A percentile compares a stretch with the other conserved stretches of the same genome.
Conservation (phyloP, 1,140 invertebrate genomes). For the Phymastichus coffea region DNA sequence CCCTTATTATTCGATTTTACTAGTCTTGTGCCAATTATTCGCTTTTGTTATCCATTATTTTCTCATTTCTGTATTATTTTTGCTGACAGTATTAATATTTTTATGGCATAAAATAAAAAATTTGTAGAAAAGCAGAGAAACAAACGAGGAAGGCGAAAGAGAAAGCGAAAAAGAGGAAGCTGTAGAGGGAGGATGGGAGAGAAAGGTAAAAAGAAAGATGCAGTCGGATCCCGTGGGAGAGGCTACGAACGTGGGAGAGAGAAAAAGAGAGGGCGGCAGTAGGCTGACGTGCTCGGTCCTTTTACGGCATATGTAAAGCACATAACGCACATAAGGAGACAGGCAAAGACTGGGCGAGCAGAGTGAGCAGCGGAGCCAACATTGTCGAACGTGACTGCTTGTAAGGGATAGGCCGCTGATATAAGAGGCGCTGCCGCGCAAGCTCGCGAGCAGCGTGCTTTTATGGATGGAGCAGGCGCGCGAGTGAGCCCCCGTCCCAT, state of each 20-base stretch:
- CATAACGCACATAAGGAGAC: neutral
- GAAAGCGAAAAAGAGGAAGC: too few relatives aligned
- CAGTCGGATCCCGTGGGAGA: constrained; percentile 7
- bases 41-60: neutral
- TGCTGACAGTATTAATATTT: too few relatives aligned
- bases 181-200: neutral
- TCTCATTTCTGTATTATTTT: too few relatives aligned
- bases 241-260: too few relatives aligned
- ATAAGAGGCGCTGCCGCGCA: constrained; percentile 9
- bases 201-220: constrained; percentile 14
- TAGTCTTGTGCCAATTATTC: too few relatives aligned
- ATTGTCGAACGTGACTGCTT: constrained; percentile 7
- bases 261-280: too few relatives aligned
- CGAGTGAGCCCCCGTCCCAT: too few relatives aligned
- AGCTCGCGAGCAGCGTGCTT: constrained; percentile 33
- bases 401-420: neutral
- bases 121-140: too few relatives aligned
- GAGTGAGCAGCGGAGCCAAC: neutral
- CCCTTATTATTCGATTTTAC: neutral
- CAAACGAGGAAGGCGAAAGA: too few relatives aligned
- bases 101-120: too few relatives aligned
- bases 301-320: neutral
- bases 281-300: too few relatives aligned
- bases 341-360: neutral
- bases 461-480: constrained; percentile 37